These are phyloP conservation scores for Serinus canaria DNA, from an alignment of 2,113 vertebrate genomes.

Conservation along the genomic window DNA sequence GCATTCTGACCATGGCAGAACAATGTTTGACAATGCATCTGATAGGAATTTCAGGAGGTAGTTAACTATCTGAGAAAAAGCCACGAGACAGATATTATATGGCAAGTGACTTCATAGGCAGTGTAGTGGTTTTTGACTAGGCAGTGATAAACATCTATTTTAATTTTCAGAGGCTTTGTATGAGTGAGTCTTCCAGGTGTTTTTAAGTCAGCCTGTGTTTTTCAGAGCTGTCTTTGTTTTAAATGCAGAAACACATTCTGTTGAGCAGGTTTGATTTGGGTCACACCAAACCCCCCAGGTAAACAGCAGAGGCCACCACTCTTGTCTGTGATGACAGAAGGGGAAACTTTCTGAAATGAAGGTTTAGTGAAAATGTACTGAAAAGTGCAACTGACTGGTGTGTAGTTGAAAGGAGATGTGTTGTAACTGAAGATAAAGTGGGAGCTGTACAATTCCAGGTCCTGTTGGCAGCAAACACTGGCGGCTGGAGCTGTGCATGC, in stretches of 20 bases:
- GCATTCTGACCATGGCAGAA: background rate
- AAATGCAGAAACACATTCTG: background rate
- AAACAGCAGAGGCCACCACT: background rate
- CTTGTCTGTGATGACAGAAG: background rate
- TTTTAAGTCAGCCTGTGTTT: background rate
- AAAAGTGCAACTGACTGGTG: background rate
- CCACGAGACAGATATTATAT: background rate
- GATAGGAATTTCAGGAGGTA: background rate
- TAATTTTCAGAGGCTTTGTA: background rate
- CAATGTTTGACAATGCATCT: background rate
- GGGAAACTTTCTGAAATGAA: conserved; percentile 25
- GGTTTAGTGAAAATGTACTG: background rate
- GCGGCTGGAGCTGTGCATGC: conserved; percentile 34
- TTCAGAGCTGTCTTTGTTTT: background rate
- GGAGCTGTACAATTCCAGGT: conserved; percentile 67
- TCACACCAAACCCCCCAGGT: background rate
- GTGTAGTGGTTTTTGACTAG: background rate
- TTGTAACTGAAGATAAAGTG: conserved; percentile 57
- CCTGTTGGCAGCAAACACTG: conserved; percentile 57
- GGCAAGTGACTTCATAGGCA: background rate
- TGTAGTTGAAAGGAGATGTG: conserved; percentile 46
- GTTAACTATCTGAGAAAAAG: background rate
- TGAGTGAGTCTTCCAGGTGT: background rate
- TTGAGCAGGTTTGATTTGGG: background rate
- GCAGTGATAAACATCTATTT: background rate